Percentiles rank a stretch among this genome's conserved stretches.
These are phyloP conservation scores for Iguana delicatissima DNA, from an alignment of 2,797 vertebrate genomes.

Conservation along the genomic window DNA sequence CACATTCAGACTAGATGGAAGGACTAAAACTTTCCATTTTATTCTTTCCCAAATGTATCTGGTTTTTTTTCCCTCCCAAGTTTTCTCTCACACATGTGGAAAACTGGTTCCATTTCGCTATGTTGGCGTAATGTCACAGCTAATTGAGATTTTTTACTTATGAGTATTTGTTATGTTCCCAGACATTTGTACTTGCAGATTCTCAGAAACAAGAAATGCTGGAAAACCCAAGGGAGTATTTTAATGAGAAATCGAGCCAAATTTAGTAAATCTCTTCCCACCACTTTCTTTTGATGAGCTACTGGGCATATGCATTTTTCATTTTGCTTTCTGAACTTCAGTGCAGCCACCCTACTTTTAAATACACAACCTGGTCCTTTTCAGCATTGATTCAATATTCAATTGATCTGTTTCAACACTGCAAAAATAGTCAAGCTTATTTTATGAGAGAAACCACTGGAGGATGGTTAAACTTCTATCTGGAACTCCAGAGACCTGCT, in stretches of 20 bases:
- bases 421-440: background rate
- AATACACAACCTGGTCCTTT: background rate
- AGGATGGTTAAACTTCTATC: background rate
- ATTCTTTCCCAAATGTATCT: background rate
- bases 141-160: background rate
- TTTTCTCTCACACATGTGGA: background rate
- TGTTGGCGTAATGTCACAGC: background rate
- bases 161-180: slow-evolving; percentile 20
- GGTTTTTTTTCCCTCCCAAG: background rate
- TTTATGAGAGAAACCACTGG: background rate
- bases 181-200: background rate
- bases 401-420: background rate
- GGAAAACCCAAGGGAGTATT: background rate
- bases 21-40: background rate
- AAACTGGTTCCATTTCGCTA: background rate
- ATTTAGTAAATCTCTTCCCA: background rate
- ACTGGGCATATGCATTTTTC: background rate
- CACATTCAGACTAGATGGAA: background rate
- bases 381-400: background rate
- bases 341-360: background rate
- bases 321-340: background rate
- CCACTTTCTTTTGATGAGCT: background rate
- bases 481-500: background rate
- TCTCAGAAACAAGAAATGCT: slow-evolving; percentile 17
- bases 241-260: slow-evolving; percentile 4